Conservation (phyloP, 2,888 invertebrate genomes). For the Achlya flavicornis region DNA sequence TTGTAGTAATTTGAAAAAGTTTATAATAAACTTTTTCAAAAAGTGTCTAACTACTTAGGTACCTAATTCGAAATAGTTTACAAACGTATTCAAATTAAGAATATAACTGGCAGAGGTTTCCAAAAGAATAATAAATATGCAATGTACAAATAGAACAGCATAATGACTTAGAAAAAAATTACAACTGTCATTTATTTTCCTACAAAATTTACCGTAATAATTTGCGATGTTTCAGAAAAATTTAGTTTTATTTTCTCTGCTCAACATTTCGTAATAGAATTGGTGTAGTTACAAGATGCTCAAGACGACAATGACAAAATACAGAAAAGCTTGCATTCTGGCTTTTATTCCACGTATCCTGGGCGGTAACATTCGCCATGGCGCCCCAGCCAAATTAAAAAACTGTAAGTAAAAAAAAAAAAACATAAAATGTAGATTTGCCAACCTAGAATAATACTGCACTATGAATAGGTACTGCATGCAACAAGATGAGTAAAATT, state of each 20-base stretch:
- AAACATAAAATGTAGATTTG: no score
- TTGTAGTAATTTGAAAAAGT: no score
- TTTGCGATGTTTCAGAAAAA: conserved; percentile 33
- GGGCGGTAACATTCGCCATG: conserved; percentile 35
- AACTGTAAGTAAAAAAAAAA: conserved; percentile 45
- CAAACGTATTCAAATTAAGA: background rate
- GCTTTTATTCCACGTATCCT: conserved; percentile 42
- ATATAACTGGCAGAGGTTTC: conserved; percentile 36
- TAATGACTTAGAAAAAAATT: conserved; percentile 33
- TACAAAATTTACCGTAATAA: conserved; percentile 15
- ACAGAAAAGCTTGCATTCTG: conserved; percentile 48
- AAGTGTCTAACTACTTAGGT: no score
- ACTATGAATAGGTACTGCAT: no score
- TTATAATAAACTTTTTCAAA: no score
- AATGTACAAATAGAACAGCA: conserved; percentile 27
- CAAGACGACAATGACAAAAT: conserved; percentile 47
- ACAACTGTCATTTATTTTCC: conserved; percentile 22
- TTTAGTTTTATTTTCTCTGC: conserved; percentile 62
- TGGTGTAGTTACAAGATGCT: conserved; percentile 45
- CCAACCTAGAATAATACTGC: no score
- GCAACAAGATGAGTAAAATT: no score
- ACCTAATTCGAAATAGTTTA: background rate
- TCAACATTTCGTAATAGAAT: conserved; percentile 36
- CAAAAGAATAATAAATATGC: conserved; percentile 20
- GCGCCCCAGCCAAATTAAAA: conserved; percentile 40